Base-by-base conservation (phyloP, 30 jellyfish, hydroid and myxozoan genomes). In the Turritopsis dohrnii region DNA sequence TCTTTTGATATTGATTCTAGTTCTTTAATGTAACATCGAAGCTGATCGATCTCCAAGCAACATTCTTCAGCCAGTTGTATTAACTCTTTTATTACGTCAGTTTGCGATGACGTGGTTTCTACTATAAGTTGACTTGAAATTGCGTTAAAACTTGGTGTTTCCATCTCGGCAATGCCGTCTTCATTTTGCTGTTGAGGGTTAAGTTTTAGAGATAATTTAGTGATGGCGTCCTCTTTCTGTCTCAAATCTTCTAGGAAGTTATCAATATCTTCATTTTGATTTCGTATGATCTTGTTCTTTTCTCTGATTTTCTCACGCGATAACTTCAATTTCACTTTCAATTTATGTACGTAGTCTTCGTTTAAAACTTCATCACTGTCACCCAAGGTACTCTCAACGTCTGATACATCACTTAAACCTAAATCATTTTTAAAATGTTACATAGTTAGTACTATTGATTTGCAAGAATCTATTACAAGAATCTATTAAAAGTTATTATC, bases 331-430 rank as follows among this genome's bases (percentile, higher is more conserved):
- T 80, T 80, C 24, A 29, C 21, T 80, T 80, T 80, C 65, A 80
- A 54, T 53, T 80, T 80, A 0, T 18, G 52, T 7, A 80, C 84
- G 60, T 41, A 80, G 21, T 53, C 87, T 74, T 74, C 83, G 28
- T 0, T 80, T 17, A 26, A 80, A 3, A 21, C 65, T 31, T 20
- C 81, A 23, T 5, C 65, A 18, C 79, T 52, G 21, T 53, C 60
- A n/a, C 9, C 54, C 28, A 24, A 20, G 8, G 25, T 21, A 21
- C 79, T 65, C 21, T 80, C 87, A 0, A 80, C 79, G 26, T 80
- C 87, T 3, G 87, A 80, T 1, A 80, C 83, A 18, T 80, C 87
- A 29, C 87, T 80, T 80, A 80, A 79, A 0, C 80, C 86, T 79
- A 26, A 66, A 66, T 7, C 23, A 1, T 0, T 9, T n/a, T n/a